Evolutionary conservation across 1,140 invertebrate genomes (phyloP), one percentile per base, ranked within the genome.

Genomic region (Callitettix versicolor): DNA sequence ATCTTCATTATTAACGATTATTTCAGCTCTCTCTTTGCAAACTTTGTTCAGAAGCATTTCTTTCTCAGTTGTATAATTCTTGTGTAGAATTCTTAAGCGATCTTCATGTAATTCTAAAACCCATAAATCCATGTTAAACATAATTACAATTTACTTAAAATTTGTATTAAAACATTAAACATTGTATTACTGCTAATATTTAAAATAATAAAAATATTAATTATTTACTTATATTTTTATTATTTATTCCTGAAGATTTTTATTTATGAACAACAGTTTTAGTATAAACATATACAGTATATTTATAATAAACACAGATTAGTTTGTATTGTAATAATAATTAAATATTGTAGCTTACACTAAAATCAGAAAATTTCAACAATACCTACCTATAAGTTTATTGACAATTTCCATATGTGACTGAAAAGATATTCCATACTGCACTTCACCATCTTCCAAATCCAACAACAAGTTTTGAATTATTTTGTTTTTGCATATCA

Each of bases 351-450:
- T n/a, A n/a, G n/a, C n/a, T n/a, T n/a, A n/a, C n/a, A n/a, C n/a
- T n/a, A n/a, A n/a, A n/a, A n/a, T n/a, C n/a, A n/a, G n/a, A n/a
- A n/a, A n/a, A n/a, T n/a, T n/a, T n/a, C n/a, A n/a, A n/a, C n/a
- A n/a, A n/a, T n/a, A 59, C 60, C 65, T 72, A 85, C 84, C 74
- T 50, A 86, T 76, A 60, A 85, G 78, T 61, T 77, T 70, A 59
- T 81, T 76, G 15, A 88, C 76, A 38, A 75, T 78, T 54, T 79
- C 76, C 33, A 82, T 80, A 62, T 88, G 85, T 0, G 78, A 74
- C 58, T 84, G 78, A 61, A 84, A 79, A 34, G 79, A 76, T 24
- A 76, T 67, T 9, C 72, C 73, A 60, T 88, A 85, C 67, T 88
- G 81, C 12, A 79, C 69, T 65, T 88, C 81, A 0, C 82, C 76